These are phyloP conservation scores for Chydorus sphaericus DNA, from an alignment of 2,888 invertebrate species.

Conservation along the genomic window DNA sequence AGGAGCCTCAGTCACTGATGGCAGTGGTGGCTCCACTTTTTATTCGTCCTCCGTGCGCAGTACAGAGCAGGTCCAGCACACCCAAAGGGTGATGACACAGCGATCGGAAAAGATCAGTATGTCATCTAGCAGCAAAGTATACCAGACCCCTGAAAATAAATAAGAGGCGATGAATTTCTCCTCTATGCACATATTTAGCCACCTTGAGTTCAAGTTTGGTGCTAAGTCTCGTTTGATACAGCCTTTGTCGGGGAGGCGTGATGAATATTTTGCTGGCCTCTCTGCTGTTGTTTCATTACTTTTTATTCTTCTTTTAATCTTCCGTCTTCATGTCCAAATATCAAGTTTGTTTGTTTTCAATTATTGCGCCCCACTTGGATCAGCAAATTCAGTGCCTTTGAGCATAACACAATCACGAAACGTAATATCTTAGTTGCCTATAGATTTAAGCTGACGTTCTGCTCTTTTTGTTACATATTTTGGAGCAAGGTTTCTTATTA, in stretches of 20 bases:
- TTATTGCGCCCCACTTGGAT: neutral
- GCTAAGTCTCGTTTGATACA: no score
- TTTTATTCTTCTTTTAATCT: neutral
- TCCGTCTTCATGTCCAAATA: neutral
- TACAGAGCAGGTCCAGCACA: neutral
- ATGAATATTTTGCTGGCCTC: no score
- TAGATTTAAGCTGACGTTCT: neutral
- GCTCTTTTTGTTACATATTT: slow-evolving; percentile 4
- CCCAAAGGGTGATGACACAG: neutral
- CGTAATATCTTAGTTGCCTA: slow-evolving; percentile 3
- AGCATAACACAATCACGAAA: slow-evolving; percentile 3
- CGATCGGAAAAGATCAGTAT: neutral
- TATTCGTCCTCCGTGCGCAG: neutral
- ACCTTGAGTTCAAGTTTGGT: no score
- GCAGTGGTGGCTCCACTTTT: neutral
- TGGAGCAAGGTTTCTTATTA: neutral
- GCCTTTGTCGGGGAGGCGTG: no score
- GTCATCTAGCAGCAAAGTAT: neutral
- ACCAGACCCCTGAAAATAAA: no score
- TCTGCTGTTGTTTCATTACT: neutral
- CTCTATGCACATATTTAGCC: no score
- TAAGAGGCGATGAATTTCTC: neutral
- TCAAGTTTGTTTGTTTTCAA: neutral
- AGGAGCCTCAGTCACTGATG: neutral
- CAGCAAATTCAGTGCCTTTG: slow-evolving; percentile 1